phyloP scores from a whole-genome alignment of 2,888 invertebrate species.

The Ormyrus rosae region DNA sequence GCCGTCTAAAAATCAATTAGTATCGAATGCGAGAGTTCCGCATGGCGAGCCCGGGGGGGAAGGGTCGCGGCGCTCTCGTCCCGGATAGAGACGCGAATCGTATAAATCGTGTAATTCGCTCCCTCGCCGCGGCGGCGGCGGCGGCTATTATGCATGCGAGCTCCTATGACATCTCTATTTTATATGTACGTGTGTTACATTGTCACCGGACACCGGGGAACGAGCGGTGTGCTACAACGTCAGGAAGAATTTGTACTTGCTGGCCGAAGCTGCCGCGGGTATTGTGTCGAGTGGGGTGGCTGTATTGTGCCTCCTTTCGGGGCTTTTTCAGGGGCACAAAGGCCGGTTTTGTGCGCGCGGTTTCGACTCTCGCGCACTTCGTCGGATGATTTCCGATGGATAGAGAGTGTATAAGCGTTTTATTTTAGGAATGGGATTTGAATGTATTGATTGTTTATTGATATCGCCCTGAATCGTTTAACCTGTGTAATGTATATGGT shows the following conservation, averaged over 20 bases:
- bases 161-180: background rate
- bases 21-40: constrained; percentile 28
- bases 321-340: no score
- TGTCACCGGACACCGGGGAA: background rate
- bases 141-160: background rate
- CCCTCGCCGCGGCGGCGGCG: background rate
- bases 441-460: no score
- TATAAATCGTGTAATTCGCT: constrained; percentile 25
- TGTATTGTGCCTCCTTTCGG: no score
- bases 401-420: no score
- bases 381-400: no score
- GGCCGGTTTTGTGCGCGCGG: no score
- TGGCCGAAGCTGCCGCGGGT: background rate
- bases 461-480: no score
- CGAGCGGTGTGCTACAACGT: background rate
- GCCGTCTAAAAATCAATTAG: constrained; percentile 46
- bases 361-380: no score
- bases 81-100: background rate
- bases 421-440: no score
- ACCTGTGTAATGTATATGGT: no score
- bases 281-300: no score
- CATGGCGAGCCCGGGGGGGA: background rate
- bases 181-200: no score
- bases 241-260: constrained; percentile 8
- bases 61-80: background rate